Evolutionary conservation across 2,888 invertebrate species (phyloP).

Genomic region (Ceriagrion tenellum): DNA sequence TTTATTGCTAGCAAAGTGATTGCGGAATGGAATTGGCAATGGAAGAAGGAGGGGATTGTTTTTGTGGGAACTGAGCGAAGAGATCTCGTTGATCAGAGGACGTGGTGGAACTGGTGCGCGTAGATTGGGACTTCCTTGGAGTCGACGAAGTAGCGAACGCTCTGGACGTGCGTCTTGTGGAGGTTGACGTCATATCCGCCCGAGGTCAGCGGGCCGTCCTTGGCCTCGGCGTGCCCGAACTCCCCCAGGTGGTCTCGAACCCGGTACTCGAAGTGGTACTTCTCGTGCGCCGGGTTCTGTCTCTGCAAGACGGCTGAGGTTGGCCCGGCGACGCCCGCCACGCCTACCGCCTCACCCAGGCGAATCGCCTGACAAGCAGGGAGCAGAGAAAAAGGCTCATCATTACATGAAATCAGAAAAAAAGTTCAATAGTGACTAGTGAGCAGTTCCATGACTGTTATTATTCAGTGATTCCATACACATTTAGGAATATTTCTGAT

Average conservation of each 20-base stretch:
- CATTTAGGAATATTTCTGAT: too few relatives aligned
- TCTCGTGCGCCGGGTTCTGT: slow-evolving; percentile 21
- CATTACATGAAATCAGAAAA: too few relatives aligned
- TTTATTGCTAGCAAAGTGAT: not conserved
- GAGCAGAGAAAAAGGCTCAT: too few relatives aligned
- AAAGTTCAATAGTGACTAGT: too few relatives aligned
- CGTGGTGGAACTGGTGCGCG: slow-evolving; percentile 4
- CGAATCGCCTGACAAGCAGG: slow-evolving; percentile 6
- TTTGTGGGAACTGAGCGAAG: not conserved
- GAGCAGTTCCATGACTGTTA: too few relatives aligned
- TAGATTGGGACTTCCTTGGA: slow-evolving; percentile 45
- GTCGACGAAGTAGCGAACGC: slow-evolving; percentile 50
- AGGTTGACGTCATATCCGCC: slow-evolving; percentile 57
- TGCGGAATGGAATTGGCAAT: not conserved
- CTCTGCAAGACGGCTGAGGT: slow-evolving; percentile 24
- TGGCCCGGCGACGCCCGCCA: not conserved
- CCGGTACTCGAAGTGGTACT: slow-evolving; percentile 57
- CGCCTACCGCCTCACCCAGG: slow-evolving; percentile 29
- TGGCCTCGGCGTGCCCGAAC: slow-evolving; percentile 45
- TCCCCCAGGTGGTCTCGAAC: slow-evolving; percentile 49
- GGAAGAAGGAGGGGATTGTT: not conserved
- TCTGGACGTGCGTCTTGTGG: slow-evolving; percentile 46
- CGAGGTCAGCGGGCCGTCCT: slow-evolving; percentile 48
- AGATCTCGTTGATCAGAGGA: not conserved
- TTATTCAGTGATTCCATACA: too few relatives aligned